phyloP scores from a whole-genome alignment of 1,140 invertebrate species.

The Ceratina australensis region DNA sequence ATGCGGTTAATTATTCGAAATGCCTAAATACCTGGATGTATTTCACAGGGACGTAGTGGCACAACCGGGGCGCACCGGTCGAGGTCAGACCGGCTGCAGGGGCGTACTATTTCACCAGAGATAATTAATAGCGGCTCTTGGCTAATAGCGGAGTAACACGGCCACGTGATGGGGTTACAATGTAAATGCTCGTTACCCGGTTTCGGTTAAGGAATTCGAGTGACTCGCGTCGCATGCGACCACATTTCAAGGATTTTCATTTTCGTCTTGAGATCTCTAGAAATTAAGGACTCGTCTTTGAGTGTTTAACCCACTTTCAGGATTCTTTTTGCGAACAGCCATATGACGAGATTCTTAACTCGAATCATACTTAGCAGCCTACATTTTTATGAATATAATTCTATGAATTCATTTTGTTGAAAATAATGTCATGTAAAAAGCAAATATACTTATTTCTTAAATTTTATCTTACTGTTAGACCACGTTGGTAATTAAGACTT shows the following conservation, averaged over 20 bases:
- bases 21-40: constrained; percentile 66
- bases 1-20: constrained; percentile 65
- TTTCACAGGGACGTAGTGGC: constrained; percentile 56
- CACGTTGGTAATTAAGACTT: no score
- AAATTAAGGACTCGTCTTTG: neutral
- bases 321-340: no score
- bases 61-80: neutral
- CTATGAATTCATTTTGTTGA: no score
- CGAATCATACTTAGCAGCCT: no score
- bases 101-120: constrained; percentile 57
- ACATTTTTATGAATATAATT: no score
- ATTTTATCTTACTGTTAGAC: no score
- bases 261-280: neutral
- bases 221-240: neutral
- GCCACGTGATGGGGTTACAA: constrained; percentile 53
- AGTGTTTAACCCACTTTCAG: no score
- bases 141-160: constrained; percentile 61
- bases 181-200: constrained; percentile 41
- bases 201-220: constrained; percentile 51
- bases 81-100: constrained; percentile 49
- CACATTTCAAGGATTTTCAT: neutral
- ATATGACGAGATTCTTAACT: no score
- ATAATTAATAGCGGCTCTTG: constrained; percentile 67
- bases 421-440: no score
- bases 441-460: no score